Percentiles rank a stretch among this genome's conserved stretches.
phyloP scores from a whole-genome alignment of 2,888 invertebrate genomes.

The Drosophila parthenogenetica region DNA sequence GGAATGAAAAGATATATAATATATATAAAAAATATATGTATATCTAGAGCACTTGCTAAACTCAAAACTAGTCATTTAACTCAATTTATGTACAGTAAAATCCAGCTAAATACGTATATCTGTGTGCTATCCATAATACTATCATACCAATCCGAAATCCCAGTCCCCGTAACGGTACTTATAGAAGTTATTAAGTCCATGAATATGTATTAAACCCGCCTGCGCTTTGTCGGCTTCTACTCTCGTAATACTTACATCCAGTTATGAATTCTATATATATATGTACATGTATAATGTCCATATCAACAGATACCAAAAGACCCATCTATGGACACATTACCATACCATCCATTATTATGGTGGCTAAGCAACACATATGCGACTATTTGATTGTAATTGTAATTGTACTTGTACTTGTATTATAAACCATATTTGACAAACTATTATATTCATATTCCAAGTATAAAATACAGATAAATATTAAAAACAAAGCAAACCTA shows the following conservation, averaged over 20 bases:
- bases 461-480: constrained; percentile 72
- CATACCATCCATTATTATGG: constrained; percentile 39
- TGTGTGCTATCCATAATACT: constrained; percentile 21
- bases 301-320: constrained; percentile 41
- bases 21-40: constrained; percentile 20
- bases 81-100: constrained; percentile 66
- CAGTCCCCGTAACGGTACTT: background rate
- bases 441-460: constrained; percentile 73
- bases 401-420: constrained; percentile 65
- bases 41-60: constrained; percentile 65
- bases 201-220: constrained; percentile 35
- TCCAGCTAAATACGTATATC: constrained; percentile 37
- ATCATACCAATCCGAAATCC: background rate
- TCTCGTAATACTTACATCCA: constrained; percentile 9
- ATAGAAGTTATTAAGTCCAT: constrained; percentile 20
- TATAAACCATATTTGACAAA: constrained; percentile 68
- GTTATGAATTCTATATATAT: constrained; percentile 13
- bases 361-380: constrained; percentile 48
- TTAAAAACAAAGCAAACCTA: constrained; percentile 52
- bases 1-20: constrained; percentile 11
- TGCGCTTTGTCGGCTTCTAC: constrained; percentile 55
- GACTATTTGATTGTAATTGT: constrained; percentile 75
- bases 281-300: constrained; percentile 40
- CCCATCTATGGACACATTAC: constrained; percentile 32
- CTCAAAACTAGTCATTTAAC: constrained; percentile 62